Conservation (phyloP, 2,113 vertebrate genomes). For the Apteryx owenii region DNA sequence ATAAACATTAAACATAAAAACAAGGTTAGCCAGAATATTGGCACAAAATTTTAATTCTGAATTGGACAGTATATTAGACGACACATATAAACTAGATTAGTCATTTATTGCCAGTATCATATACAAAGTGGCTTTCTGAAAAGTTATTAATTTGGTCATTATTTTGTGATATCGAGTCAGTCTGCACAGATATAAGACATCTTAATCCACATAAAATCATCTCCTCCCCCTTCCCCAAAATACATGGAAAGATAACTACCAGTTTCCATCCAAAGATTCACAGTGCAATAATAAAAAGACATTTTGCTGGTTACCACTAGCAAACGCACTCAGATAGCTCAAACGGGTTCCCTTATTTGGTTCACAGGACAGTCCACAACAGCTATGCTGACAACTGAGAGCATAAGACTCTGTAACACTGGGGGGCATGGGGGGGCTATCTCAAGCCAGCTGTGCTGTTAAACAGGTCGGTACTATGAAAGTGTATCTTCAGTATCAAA, state of each 20-base stretch:
- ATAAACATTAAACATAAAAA: background rate
- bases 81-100: background rate
- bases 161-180: background rate
- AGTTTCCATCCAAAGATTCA: background rate
- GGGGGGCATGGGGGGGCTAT: too few species aligned
- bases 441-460: background rate
- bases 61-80: background rate
- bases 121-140: background rate
- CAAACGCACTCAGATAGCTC: background rate
- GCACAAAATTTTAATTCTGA: background rate
- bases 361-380: background rate
- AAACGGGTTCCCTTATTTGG: background rate
- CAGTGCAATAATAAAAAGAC: background rate
- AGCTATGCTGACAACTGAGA: background rate
- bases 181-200: background rate
- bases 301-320: background rate
- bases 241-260: background rate
- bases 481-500: background rate
- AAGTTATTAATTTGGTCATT: background rate
- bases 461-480: background rate
- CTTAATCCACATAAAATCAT: background rate
- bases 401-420: rapidly evolving
- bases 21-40: background rate
- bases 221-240: background rate
- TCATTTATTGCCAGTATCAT: background rate